Conservation (phyloP, 2,797 vertebrate genomes). For the Todus mexicanus region DNA sequence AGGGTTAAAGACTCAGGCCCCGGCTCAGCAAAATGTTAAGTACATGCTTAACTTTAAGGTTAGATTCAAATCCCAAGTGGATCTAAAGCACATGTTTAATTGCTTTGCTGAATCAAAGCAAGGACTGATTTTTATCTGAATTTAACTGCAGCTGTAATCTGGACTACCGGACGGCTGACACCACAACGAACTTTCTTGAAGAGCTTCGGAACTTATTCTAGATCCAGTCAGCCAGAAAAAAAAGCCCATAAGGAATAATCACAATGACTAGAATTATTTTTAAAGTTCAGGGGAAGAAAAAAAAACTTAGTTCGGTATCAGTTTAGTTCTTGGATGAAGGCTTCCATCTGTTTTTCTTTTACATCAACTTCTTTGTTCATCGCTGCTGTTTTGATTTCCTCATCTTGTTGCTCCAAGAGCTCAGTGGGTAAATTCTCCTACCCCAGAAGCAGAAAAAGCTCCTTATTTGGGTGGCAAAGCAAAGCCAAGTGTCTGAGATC, state of each 20-base stretch:
- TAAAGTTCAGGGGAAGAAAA: not conserved
- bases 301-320: not conserved
- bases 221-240: not conserved
- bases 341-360: not conserved
- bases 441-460: not conserved
- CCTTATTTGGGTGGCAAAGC: slow-evolving; percentile 14
- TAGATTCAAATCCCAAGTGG: slow-evolving; percentile 56
- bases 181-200: not conserved
- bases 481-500: not conserved
- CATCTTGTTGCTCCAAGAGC: not conserved
- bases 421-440: not conserved
- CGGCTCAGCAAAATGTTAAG: slow-evolving; percentile 61
- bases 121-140: slow-evolving; percentile 53
- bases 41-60: slow-evolving; percentile 63
- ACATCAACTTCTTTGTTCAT: not conserved
- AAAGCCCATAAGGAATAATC: not conserved
- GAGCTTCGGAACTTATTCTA: not conserved
- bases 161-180: not conserved
- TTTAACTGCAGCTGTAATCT: slow-evolving; percentile 23
- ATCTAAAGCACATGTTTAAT: slow-evolving; percentile 56
- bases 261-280: not conserved
- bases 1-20: slow-evolving; percentile 55
- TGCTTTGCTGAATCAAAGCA: slow-evolving; percentile 58
- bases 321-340: not conserved
- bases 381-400: not conserved